Conservation (phyloP, 2,888 invertebrate genomes). For the Hirtodrosophila duncani region DNA sequence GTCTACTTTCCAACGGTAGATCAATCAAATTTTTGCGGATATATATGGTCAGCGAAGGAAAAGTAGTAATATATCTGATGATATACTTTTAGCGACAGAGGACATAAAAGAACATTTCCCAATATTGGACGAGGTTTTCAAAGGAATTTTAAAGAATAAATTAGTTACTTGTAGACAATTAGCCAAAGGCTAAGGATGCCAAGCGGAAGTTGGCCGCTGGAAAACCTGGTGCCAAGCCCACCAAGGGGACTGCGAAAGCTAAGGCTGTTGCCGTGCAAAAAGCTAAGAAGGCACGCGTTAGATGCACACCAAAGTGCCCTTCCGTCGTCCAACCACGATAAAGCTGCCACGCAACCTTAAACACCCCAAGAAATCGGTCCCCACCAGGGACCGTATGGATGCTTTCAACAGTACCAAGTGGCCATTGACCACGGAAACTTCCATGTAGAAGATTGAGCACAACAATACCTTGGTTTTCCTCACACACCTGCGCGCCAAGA, state of each 20-base stretch:
- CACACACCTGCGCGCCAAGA: conserved; percentile 96
- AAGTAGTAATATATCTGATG: too few species aligned
- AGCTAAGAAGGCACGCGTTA: conserved; percentile 91
- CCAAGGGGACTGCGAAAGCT: conserved; percentile 81
- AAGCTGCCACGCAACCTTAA: conserved; percentile 94
- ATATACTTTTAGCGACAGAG: too few species aligned
- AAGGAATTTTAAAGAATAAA: too few species aligned
- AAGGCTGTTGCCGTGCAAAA: conserved; percentile 83
- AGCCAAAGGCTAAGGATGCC: conserved; percentile 74
- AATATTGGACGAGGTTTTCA: too few species aligned
- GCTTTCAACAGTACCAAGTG: conserved; percentile 98
- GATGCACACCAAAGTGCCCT: conserved; percentile 96
- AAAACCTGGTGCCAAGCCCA: conserved; percentile 75
- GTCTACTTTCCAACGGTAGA: too few species aligned
- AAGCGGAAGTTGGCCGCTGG: conserved; percentile 75
- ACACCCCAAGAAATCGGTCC: conserved; percentile 96
- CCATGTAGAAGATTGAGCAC: conserved; percentile 99
- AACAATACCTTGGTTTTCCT: conserved; percentile 99
- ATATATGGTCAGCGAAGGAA: too few species aligned
- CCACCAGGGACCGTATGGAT: conserved; percentile 96
- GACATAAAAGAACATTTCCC: too few species aligned
- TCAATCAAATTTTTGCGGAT: too few species aligned
- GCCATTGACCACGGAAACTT: conserved; percentile 99
- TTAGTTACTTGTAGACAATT: too few species aligned
- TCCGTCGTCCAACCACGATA: conserved; percentile 96